phyloP scores from a whole-genome alignment of 2,888 invertebrate species.

The Monochamus alternatus region DNA sequence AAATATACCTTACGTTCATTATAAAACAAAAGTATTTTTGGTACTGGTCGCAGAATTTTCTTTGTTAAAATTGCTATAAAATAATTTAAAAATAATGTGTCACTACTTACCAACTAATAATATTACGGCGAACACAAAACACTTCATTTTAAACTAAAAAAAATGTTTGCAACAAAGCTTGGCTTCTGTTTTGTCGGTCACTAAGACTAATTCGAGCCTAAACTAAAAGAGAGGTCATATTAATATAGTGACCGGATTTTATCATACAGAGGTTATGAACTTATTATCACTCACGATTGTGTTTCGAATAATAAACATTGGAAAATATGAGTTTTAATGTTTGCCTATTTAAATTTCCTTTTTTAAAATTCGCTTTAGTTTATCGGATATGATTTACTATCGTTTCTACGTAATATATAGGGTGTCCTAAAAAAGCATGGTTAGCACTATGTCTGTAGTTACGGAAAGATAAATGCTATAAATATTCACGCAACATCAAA shows the following conservation, averaged over 20 bases:
- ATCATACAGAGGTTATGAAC: conserved; percentile 20
- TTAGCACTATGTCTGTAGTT: too few relatives aligned
- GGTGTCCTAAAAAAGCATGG: too few relatives aligned
- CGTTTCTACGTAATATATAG: too few relatives aligned
- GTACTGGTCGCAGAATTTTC: not conserved
- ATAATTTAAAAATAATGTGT: not conserved
- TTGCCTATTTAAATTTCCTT: too few relatives aligned
- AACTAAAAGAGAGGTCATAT: conserved; percentile 26
- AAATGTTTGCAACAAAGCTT: not conserved
- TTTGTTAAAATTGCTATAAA: not conserved
- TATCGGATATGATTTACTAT: too few relatives aligned
- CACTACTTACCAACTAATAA: conserved; percentile 25
- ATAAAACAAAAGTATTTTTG: too few relatives aligned
- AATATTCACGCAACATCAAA: too few relatives aligned
- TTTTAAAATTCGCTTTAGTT: too few relatives aligned
- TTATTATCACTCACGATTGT: conserved; percentile 12
- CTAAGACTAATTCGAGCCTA: conserved; percentile 7
- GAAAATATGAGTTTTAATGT: not conserved
- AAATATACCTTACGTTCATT: too few relatives aligned
- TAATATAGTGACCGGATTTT: conserved; percentile 22
- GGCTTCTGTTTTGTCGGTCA: not conserved
- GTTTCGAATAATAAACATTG: not conserved
- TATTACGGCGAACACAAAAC: not conserved
- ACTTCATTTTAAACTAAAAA: conserved; percentile 19
- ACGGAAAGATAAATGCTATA: too few relatives aligned